phyloP scores from a whole-genome alignment of 2,113 vertebrate species.

The Pterocles gutturalis region DNA sequence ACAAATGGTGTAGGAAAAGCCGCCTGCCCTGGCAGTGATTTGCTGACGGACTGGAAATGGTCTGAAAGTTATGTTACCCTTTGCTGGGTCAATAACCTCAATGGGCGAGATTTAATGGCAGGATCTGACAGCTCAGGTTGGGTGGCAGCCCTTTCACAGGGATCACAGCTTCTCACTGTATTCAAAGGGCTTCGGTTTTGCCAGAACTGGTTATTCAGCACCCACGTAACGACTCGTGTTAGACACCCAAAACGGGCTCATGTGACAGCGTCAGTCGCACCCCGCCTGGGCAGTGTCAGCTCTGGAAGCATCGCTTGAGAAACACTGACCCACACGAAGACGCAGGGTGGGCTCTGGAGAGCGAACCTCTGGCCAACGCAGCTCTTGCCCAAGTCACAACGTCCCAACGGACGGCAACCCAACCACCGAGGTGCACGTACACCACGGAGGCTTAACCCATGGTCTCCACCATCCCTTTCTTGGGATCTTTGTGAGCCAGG shows the following conservation, averaged over 20 bases:
- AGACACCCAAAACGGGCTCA: neutral
- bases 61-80: conserved; percentile 51
- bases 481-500: neutral
- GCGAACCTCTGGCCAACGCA: neutral
- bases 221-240: accelerated
- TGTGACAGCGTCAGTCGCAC: accelerated
- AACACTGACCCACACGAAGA: neutral
- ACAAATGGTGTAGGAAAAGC: conserved; percentile 32
- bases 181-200: neutral
- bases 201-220: neutral
- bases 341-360: neutral
- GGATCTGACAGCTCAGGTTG: neutral
- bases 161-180: neutral
- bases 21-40: neutral
- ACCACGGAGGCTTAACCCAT: neutral
- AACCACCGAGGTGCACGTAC: accelerated
- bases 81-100: conserved; percentile 42
- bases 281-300: accelerated
- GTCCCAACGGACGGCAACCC: neutral
- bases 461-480: neutral
- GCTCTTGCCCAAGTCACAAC: neutral
- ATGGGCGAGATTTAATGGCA: neutral
- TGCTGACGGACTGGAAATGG: conserved; percentile 37
- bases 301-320: neutral
- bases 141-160: accelerated